phyloP scores from a whole-genome alignment of 2,797 vertebrate genomes.

The Eutrigla gurnardus region DNA sequence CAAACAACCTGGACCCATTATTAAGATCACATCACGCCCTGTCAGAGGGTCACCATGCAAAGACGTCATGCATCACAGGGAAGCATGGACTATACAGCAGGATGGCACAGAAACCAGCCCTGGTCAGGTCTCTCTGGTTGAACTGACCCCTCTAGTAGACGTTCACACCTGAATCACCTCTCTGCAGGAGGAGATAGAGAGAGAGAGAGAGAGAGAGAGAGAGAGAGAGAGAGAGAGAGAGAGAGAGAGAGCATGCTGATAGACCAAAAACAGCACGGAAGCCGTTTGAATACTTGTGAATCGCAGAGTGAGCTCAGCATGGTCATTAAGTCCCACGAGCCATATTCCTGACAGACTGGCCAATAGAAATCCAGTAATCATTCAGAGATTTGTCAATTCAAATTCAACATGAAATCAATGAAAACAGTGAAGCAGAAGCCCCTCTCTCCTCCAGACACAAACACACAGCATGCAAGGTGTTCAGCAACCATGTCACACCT shows the following conservation, averaged over 20 bases:
- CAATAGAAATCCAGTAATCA: conserved; percentile 22
- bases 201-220: not conserved
- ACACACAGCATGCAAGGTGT: not conserved
- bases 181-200: not conserved
- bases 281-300: conserved; percentile 14
- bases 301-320: conserved; percentile 22
- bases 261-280: not conserved
- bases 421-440: not conserved
- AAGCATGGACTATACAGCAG: not conserved
- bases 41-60: not conserved
- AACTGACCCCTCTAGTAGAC: conserved; percentile 4
- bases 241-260: not conserved
- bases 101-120: not conserved
- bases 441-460: not conserved
- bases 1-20: conserved; percentile 2
- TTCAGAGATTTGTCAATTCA: not conserved
- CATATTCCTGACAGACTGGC: conserved; percentile 2
- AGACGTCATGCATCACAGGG: not conserved
- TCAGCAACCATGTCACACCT: not conserved
- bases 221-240: not conserved
- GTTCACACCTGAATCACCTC: conserved; percentile 19
- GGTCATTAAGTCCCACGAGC: conserved; percentile 31
- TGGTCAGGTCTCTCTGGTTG: not conserved
- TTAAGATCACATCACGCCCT: not conserved
- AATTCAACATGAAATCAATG: not conserved